Evolutionary conservation across 2,797 vertebrate species (phyloP).

Genomic region (Siniperca obscura): DNA sequence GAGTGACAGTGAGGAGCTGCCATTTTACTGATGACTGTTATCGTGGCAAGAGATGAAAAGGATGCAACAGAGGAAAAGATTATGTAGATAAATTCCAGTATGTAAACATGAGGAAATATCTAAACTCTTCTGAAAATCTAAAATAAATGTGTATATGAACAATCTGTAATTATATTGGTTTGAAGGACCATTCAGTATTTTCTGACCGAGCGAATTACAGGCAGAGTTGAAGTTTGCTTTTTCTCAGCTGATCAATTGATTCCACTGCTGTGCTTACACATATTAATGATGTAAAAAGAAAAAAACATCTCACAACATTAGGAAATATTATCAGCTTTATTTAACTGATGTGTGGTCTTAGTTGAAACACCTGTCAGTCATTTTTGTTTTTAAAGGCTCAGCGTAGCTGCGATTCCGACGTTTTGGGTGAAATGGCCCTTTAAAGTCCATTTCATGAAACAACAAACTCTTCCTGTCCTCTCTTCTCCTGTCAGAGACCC

Average conservation of each 20-base stretch:
- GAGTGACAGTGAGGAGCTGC: background rate
- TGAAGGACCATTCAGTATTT: background rate
- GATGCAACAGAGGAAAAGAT: background rate
- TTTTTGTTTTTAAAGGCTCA: no score
- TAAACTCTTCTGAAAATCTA: no score
- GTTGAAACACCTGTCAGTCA: background rate
- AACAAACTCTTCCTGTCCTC: background rate
- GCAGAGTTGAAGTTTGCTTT: no score
- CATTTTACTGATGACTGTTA: background rate
- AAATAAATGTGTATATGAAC: no score
- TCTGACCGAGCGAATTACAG: no score
- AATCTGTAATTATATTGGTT: background rate
- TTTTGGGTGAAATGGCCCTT: no score
- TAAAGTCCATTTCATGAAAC: no score
- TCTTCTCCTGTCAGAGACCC: slow-evolving; percentile 82
- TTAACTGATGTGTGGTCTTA: no score
- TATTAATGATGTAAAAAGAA: background rate
- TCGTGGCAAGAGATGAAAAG: background rate
- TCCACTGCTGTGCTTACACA: background rate
- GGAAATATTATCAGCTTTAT: no score
- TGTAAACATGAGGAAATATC: no score
- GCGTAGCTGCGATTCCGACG: no score
- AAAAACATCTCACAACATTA: no score
- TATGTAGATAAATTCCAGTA: background rate
- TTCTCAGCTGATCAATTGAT: background rate